A percentile compares a stretch with the other conserved stretches of the same genome.
These are phyloP conservation scores for Thereva nobilitata DNA, from an alignment of 2,888 invertebrate species.

Conservation along the genomic window DNA sequence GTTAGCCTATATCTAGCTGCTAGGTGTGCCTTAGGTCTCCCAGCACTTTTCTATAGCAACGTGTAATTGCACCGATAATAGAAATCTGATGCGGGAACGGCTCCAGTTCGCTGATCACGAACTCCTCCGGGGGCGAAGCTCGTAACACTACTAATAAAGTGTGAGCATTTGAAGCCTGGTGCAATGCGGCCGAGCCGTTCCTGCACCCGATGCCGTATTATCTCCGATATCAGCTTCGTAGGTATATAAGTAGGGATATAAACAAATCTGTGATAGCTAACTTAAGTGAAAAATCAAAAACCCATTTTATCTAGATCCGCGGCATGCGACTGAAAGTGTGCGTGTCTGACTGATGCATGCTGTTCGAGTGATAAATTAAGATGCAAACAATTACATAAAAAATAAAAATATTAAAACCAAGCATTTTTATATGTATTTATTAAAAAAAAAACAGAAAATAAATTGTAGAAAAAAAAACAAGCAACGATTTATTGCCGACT, in stretches of 20 bases:
- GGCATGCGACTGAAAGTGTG: slow-evolving; percentile 27
- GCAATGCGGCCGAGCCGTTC: no score
- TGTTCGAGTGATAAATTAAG: slow-evolving; percentile 20
- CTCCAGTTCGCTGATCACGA: no score
- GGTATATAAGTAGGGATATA: no score
- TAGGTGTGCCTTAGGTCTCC: slow-evolving; percentile 1
- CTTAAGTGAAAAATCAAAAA: slow-evolving; percentile 1
- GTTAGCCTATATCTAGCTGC: background rate
- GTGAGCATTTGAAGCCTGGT: no score
- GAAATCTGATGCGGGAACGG: no score
- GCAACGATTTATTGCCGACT: slow-evolving; percentile 34
- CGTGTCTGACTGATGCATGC: slow-evolving; percentile 25
- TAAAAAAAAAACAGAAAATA: slow-evolving; percentile 14
- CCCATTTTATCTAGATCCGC: no score
- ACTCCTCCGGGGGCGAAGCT: no score
- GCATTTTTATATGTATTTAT: slow-evolving; percentile 1
- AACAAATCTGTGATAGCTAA: slow-evolving; percentile 30
- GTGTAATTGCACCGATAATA: no score
- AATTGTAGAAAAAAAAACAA: slow-evolving; percentile 18
- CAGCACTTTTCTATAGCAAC: no score
- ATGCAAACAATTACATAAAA: background rate
- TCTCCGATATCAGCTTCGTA: no score
- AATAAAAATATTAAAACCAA: background rate
- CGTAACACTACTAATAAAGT: no score
- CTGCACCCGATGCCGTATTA: no score